Evolutionary conservation across 2,888 invertebrate species (phyloP).

Genomic region (Bellardia bayeri): DNA sequence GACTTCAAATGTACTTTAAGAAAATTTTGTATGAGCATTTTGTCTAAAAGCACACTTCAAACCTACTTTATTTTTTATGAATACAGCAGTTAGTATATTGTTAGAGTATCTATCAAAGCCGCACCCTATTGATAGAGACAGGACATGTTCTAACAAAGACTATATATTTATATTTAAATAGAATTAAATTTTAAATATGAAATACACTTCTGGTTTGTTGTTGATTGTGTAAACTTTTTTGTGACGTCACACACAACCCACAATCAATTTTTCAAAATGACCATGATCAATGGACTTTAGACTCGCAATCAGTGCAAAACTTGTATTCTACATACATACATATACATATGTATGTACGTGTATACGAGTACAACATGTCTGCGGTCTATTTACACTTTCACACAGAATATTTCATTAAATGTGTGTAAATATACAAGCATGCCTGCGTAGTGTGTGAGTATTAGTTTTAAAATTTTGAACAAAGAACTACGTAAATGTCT

Average conservation of each 20-base stretch:
- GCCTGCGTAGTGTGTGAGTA: not conserved
- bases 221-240: conserved; percentile 28
- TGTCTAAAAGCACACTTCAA: too few species aligned
- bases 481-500: conserved; percentile 33
- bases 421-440: not conserved
- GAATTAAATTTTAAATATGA: not conserved
- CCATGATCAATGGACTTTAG: conserved; percentile 65
- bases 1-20: too few species aligned
- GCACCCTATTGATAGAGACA: too few species aligned
- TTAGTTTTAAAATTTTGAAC: conserved; percentile 6
- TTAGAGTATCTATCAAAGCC: too few species aligned
- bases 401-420: not conserved
- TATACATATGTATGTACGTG: not conserved
- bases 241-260: conserved; percentile 63
- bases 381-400: conserved; percentile 1
- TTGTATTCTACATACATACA: too few species aligned
- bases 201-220: conserved; percentile 50
- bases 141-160: too few species aligned
- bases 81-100: too few species aligned
- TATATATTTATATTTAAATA: conserved; percentile 1
- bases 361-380: not conserved
- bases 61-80: too few species aligned
- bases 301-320: conserved; percentile 46
- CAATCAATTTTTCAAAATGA: conserved; percentile 23
- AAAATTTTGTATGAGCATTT: too few species aligned